Evolutionary conservation across 2,797 vertebrate genomes (phyloP).

Genomic region (Cephalopachus bancanus): DNA sequence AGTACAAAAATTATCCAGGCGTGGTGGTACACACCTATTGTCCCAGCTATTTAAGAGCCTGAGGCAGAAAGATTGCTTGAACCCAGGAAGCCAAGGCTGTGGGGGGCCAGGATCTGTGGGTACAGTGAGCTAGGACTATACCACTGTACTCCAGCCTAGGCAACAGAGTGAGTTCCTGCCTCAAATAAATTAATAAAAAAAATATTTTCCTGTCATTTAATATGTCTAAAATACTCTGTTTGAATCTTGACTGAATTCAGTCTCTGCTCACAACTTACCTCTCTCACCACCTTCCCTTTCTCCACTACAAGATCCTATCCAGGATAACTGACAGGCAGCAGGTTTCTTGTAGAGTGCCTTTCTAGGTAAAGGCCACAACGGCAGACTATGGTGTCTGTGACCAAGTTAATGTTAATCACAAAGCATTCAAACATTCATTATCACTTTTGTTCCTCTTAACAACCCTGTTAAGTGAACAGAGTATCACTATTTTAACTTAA

Average conservation of each 20-base stretch:
- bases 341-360: background rate
- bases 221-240: background rate
- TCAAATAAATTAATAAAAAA: too few relatives aligned
- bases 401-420: background rate
- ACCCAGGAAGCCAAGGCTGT: too few relatives aligned
- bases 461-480: background rate
- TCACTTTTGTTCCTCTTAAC: background rate
- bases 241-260: conserved; percentile 9
- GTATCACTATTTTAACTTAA: background rate
- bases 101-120: too few relatives aligned
- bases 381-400: background rate
- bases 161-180: too few relatives aligned
- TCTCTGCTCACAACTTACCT: background rate
- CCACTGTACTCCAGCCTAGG: too few relatives aligned
- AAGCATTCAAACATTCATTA: background rate
- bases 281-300: background rate
- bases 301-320: background rate
- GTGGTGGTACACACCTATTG: too few relatives aligned
- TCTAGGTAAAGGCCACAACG: background rate
- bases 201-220: background rate
- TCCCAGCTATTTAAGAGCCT: too few relatives aligned
- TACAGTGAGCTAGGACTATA: too few relatives aligned
- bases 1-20: too few relatives aligned
- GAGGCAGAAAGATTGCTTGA: too few relatives aligned
- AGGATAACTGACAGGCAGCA: background rate